phyloP scores from a whole-genome alignment of 1,140 invertebrate genomes.

The Rhizoglyphus robini region DNA sequence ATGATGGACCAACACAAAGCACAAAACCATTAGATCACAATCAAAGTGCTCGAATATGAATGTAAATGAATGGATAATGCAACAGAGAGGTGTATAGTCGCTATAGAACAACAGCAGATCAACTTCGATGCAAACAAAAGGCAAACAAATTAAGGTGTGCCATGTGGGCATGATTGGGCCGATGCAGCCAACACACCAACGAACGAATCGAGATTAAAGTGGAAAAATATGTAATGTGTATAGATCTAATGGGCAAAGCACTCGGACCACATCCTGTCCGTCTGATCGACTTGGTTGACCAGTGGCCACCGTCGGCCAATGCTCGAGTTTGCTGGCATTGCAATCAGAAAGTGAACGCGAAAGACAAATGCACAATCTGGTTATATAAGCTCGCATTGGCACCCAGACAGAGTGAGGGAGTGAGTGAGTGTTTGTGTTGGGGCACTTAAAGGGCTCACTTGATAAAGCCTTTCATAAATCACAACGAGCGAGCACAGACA shows the following conservation, averaged over 20 bases:
- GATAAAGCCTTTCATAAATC: neutral
- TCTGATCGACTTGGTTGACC: no score
- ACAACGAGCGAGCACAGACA: neutral
- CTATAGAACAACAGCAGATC: no score
- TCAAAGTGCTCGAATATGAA: neutral
- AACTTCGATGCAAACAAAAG: neutral
- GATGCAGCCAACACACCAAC: neutral
- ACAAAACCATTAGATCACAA: no score
- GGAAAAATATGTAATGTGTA: neutral
- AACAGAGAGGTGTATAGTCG: neutral
- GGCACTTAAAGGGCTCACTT: no score
- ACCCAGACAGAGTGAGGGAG: no score
- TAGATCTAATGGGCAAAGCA: no score
- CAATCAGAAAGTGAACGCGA: no score
- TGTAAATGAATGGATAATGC: neutral
- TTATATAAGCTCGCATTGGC: no score
- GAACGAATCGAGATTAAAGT: neutral
- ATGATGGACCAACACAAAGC: no score
- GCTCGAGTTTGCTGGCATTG: no score
- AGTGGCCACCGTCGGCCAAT: neutral
- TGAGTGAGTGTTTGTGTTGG: no score
- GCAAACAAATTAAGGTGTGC: constrained; percentile 13
- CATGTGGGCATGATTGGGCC: neutral
- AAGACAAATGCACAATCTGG: no score
- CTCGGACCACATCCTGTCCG: neutral